Evolutionary conservation across 1,140 invertebrate genomes (phyloP), one percentile per base, ranked within the genome.

Genomic region (Forficula auricularia): DNA sequence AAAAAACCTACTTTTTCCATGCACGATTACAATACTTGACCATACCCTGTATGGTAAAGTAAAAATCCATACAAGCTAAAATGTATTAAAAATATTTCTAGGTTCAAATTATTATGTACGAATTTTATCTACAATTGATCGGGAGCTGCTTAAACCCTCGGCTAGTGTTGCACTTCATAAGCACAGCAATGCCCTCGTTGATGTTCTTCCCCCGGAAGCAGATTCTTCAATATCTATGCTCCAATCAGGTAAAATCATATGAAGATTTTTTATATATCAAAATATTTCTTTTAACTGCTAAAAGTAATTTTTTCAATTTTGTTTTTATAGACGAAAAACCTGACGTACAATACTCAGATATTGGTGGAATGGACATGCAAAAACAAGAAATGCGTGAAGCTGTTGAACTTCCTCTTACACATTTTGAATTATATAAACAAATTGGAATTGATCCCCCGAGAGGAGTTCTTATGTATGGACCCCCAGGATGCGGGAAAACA

Each of bases 351-450:
- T 99, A 99, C 59, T 77, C 82, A 16, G 95, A 98, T 56, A 98
- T 99, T 63, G 96, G 96, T 63, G 96, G 96, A 33, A 89, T 98
- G 80, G 94, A 99, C 58, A 96, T 97, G 71, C 95, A 98, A 61
- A 98, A 98, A 54, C 95, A 98, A 61, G 95, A 99, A 65, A 97
- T 99, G 46, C 67, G 94, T 39, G 96, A 99, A 68, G 95, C 95
- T 37, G 95, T 99, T 0, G 95, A 99, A 60, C 62, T 99, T 43
- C 95, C 96, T 3, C 64, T 99, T 1, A 98, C 94, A 36, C 94
- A 98, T 61, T 96, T 96, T 58, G 94, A 98, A 63, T 66, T 98
- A n/a, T 98, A 98, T 61, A 88, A 98, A 62, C 95, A 98, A 66
- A 98, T 98, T 60, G 71, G 89, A 61, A 92, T 91, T 59, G 87